Base-by-base conservation (phyloP, 64 coral and sea anemone species). In the Stylophora pistillata region DNA sequence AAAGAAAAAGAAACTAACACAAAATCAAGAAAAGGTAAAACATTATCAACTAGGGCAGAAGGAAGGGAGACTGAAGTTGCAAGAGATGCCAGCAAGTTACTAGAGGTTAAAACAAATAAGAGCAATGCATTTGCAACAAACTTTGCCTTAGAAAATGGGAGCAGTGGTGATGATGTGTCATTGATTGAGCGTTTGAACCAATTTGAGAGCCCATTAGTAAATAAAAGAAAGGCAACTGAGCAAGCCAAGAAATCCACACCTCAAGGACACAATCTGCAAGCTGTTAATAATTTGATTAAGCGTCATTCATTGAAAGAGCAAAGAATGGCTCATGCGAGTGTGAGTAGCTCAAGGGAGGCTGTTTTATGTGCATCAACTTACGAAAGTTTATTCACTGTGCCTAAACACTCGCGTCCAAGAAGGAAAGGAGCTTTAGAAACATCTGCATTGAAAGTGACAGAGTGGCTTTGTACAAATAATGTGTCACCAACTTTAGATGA, bases 381-480 rank as follows among this genome's bases (percentile, higher is more conserved):
- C 58, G 34, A 57, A 21, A 64, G 16, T 81, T 37, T 41, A 5
- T 81, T 81, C 11, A 63, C 26, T 62, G 37, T 14, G 10, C 16
- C 80, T 53, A 60, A 83, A 53, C 30, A 53, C 53, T 69, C 60
- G 13, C 17, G 62, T 47, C 61, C 23, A 6, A 66, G 37, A 27
- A 64, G 62, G 25, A 83, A 83, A 13, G 29, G 53, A 69, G 62
- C 60, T 47, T 68, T 83, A 69, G 33, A 47, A 31, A 68, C 10
- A 26, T 83, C 80, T 27, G 62, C 31, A 83, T 53, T 20, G 5
- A 83, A 83, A 63, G 80, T 83, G 3, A 60, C 80, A 25, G 80
- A 83, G 34, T 83, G 80, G 80, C 80, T 83, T 47, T 41, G 17
- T 83, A 52, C 32, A 65, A 47, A 64, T 26, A 23, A 69, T 47